Evolutionary conservation across 1,140 invertebrate species (phyloP).

Genomic region (Drosophila takahashii): DNA sequence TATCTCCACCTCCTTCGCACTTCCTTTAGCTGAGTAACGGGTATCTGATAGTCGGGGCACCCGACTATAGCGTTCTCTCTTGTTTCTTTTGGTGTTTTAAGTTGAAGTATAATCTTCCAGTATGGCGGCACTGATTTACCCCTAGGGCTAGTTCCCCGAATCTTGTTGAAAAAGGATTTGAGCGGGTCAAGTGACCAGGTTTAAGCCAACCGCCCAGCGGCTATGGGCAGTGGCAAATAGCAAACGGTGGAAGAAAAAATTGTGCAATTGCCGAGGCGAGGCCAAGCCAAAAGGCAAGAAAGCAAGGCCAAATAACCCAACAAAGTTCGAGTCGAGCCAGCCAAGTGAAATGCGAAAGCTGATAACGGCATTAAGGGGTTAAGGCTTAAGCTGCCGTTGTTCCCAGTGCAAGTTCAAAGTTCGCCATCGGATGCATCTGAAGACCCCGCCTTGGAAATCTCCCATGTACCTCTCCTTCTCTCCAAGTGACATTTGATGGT

Average conservation of each 20-base stretch:
- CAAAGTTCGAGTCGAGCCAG: slow-evolving; percentile 39
- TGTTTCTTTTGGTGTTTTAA: slow-evolving; percentile 7
- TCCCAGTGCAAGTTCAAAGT: slow-evolving; percentile 71
- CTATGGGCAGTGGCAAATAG: not conserved
- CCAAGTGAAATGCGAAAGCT: slow-evolving; percentile 75
- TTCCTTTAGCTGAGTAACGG: no score
- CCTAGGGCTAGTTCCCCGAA: not conserved
- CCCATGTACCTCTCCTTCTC: not conserved
- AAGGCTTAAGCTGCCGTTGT: slow-evolving; percentile 40
- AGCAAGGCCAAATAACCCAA: slow-evolving; percentile 31
- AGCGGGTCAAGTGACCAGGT: slow-evolving; percentile 40
- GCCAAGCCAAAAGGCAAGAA: slow-evolving; percentile 30
- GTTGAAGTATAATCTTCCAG: not conserved
- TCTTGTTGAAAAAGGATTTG: not conserved
- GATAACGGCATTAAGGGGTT: slow-evolving; percentile 78
- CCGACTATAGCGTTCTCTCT: no score
- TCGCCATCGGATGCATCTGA: slow-evolving; percentile 43
- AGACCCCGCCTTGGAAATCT: not conserved
- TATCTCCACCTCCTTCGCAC: no score
- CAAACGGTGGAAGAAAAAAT: slow-evolving; percentile 8
- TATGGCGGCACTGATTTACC: slow-evolving; percentile 44
- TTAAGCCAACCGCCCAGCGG: slow-evolving; percentile 18
- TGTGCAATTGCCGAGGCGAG: slow-evolving; percentile 31
- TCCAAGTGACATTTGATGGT: slow-evolving; percentile 63
- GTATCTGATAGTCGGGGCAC: no score